A percentile compares a stretch with the other conserved stretches of the same genome.
These are phyloP conservation scores for Sarotherodon lohbergeri DNA, from an alignment of 2,113 vertebrate genomes.

Conservation along the genomic window DNA sequence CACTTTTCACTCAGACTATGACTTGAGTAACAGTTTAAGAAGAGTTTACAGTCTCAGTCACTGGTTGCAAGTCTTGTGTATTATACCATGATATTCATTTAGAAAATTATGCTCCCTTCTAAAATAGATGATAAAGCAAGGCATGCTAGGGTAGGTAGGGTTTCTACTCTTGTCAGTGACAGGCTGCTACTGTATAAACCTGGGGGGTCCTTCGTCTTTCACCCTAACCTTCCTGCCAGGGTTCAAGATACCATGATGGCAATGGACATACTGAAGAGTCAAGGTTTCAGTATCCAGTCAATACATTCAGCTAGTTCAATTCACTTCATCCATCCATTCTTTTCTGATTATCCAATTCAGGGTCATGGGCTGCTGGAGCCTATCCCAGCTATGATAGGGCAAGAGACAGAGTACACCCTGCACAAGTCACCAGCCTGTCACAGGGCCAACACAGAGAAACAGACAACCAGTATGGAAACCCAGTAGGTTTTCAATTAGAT, in stretches of 20 bases:
- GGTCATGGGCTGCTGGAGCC: not conserved
- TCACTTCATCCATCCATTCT: not conserved
- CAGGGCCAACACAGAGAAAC: not conserved
- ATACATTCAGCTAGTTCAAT: not conserved
- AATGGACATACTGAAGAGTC: not conserved
- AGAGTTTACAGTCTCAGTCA: not conserved
- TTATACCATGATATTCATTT: not conserved
- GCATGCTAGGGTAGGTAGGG: not conserved
- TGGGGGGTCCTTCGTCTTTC: rapidly evolving
- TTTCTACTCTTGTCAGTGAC: not conserved
- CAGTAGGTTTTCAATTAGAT: not conserved
- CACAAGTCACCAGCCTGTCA: not conserved
- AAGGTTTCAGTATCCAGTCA: not conserved
- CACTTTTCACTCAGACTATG: not conserved
- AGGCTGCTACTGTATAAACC: not conserved
- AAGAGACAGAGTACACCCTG: not conserved
- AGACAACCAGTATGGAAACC: not conserved
- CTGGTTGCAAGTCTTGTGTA: not conserved
- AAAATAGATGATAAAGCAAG: not conserved
- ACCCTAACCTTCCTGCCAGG: not conserved
- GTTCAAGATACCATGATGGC: not conserved
- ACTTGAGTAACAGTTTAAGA: not conserved
- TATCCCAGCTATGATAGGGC: not conserved
- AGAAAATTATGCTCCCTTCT: not conserved
- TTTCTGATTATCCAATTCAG: not conserved